Evolutionary conservation across 1,140 invertebrate genomes (phyloP), one percentile per base, ranked within the genome.

Genomic region (Rhopalosiphum padi): DNA sequence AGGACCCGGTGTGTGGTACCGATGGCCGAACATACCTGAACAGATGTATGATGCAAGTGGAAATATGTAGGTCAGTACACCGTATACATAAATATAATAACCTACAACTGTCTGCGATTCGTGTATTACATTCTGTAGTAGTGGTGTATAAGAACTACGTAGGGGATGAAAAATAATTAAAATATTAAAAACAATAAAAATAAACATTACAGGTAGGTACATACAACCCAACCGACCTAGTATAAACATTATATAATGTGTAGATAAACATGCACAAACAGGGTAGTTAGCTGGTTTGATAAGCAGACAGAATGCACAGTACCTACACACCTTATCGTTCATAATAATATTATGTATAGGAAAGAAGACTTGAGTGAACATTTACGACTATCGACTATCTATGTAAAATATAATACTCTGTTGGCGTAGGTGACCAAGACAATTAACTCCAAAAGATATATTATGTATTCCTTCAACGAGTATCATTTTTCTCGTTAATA

Each of bases 11-110:
- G 23, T 99, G 98, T 95, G 98, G 98, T 2, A 98, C 97, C 0
- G 98, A 99, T 94, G 98, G 98, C 35, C 96, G 97, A 87, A 98
- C 98, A 0, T 99, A 99, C 95, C 96, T 98, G 23, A 99, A 99
- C 95, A 96, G 97, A 94, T 99, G 98, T 95, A 98, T 98, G 97
- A 96, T 99, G 94, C 97, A 97, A 95, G 97, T 98, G 5, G 98
- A 98, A 95, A 97, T 97, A 93, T 98, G 97, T 96, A 96, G 97
- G 97, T 97, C 94, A 95, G 95, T 94, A 51, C 37, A 5, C 23
- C 77, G 6, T 37, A 23, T 83, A 23, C 11, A 30, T 82, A 82
- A 37, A 83, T 37, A 35, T 22, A 83, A 8, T 2, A 83, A 83
- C 35, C 6, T 35, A 8, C 35, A 37, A 8, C 35, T n/a, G 30